Base-by-base conservation (phyloP, 2,113 vertebrate genomes). In the Solenodon paradoxus region DNA sequence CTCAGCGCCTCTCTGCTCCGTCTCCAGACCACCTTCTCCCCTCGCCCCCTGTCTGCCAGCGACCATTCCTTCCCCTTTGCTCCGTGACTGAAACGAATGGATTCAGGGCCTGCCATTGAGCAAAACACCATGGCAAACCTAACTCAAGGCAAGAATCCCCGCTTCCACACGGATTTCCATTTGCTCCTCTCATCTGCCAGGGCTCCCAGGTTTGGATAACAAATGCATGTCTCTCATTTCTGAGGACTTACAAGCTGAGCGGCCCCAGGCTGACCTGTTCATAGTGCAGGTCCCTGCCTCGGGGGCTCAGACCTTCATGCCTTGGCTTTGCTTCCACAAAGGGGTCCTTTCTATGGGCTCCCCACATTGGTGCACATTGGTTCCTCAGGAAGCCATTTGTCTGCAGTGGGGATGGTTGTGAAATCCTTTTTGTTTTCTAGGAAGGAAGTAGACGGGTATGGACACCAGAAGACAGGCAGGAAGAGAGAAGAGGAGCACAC, bases 61-160 rank as follows among this genome's bases (percentile, higher is more conserved):
- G n/a, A 11, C 16, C 40, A 9, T 12, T 32, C 47, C 53, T 26
- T 49, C 2, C 19, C 26, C 20, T 55, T 22, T 38, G 26, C 51
- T 19, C 19, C 22, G 0, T 9, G 3, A 30, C 32, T 1, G 1
- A 55, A 30, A 19, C 5, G 0, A 5, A 38, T 30, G n/a, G 63
- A 38, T n/a, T 28, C 84, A 28, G 15, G 42, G 42, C 57, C 49
- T 30, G 20, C 22, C 4, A 1, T 3, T 12, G 10, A 61, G 11
- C 85, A 40, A 20, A 47, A 26, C 38, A 49, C 5, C 49, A 32
- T 32, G 19, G 26, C 64, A 51, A 8, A 40, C 24, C 61, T 51
- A 20, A 32, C 22, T 40, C 7, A 19, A 42, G 53, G 53, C 68
- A 40, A 87, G 42, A 83, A 64, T 30, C 61, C 49, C 22, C 9